Conservation (phyloP, 2,888 invertebrate genomes). For the Artemia sp. region DNA sequence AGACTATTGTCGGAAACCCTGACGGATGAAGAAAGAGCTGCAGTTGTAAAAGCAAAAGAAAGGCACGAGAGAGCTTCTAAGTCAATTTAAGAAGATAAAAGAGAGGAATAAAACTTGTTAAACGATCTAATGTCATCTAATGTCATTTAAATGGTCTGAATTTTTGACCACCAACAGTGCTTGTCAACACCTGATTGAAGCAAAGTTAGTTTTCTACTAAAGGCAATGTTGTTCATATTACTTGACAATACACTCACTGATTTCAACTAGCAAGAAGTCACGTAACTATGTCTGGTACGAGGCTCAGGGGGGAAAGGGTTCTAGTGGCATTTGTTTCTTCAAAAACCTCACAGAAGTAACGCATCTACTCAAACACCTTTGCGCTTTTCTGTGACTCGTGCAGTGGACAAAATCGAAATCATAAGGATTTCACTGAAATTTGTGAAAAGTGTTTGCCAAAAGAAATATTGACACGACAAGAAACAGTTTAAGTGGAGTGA, state of each 20-base stretch:
- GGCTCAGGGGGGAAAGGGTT: too few relatives aligned
- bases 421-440: too few relatives aligned
- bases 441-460: too few relatives aligned
- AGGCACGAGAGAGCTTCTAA: background rate
- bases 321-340: too few relatives aligned
- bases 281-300: too few relatives aligned
- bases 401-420: too few relatives aligned
- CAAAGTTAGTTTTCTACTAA: slow-evolving; percentile 7
- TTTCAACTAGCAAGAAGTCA: background rate
- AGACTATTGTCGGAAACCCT: slow-evolving; percentile 7
- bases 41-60: slow-evolving; percentile 13
- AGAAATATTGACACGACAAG: too few relatives aligned
- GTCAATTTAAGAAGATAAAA: slow-evolving; percentile 10
- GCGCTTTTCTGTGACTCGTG: too few relatives aligned
- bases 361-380: too few relatives aligned
- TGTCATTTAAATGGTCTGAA: background rate
- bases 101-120: slow-evolving; percentile 10
- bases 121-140: background rate
- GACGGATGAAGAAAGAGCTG: slow-evolving; percentile 10
- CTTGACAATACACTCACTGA: background rate
- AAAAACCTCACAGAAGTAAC: too few relatives aligned
- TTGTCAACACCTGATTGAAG: slow-evolving; percentile 2
- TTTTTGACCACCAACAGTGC: slow-evolving; percentile 10
- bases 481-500: too few relatives aligned
- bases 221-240: background rate